Evolutionary conservation across 2,888 invertebrate genomes (phyloP), one percentile per base, ranked within the genome.

Genomic region (Drosophila rellima): DNA sequence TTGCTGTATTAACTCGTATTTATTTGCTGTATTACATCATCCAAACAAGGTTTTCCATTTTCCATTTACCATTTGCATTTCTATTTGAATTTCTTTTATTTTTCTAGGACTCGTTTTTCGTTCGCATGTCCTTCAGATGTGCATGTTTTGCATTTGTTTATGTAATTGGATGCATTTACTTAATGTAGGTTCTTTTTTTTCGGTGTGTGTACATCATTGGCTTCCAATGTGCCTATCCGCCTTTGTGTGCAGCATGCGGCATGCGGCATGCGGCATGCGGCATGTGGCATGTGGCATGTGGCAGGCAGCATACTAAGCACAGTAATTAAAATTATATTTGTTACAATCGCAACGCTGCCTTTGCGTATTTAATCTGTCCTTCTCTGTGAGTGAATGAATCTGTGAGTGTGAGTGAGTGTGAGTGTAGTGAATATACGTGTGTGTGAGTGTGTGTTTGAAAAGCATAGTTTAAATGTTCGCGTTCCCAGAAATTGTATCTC

Each of bases 281-380:
- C 44, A 56, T 44, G 44, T 8, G 13, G 55, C 44, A 45, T 45
- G 55, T 23, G 33, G 42, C 35, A 56, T 44, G 44, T 23, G 23
- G 55, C 55, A 44, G 18, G 57, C 56, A 47, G 56, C 72, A 39
- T 73, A 29, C 78, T 69, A 67, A 70, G 76, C 64, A 73, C 55
- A 62, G 87, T 78, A 88, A 83, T 83, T 83, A 83, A 83, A 83
- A 83, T 86, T 78, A 88, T 88, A 86, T 78, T 74, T 74, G 78
- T 71, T 70, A 72, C 74, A 69, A 51, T 66, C 60, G 50, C 65
- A 59, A 23, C 17, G 67, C n/a, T 39, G 56, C 55, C 40, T 48
- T 40, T 44, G 47, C 76, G 40, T 26, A 42, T 15, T 45, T 54
- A 31, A 55, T 55, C 23, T 44, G 44, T 55, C 23, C 44, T 17